Base-by-base conservation (phyloP, 2,797 vertebrate species). In the Nannoperca australis region DNA sequence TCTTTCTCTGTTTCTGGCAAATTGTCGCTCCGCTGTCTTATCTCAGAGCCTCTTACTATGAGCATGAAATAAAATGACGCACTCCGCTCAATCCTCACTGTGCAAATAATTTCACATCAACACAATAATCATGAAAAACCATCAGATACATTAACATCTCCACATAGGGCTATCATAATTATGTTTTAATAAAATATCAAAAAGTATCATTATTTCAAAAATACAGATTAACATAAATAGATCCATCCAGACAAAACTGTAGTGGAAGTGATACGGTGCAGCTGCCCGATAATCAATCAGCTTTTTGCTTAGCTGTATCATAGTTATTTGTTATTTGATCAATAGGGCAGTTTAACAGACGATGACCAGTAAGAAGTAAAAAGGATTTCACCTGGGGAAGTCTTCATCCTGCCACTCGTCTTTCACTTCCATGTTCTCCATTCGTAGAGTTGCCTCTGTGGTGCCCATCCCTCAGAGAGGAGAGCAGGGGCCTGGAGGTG, bases 381-480 rank as follows among this genome's bases (percentile, higher is more conserved):
- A 79, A 69, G 22, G 22, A 61, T 54, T 89, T 10, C 78, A 98
- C 98, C 97, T 97, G 86, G 98, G 97, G 64, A 98, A 97, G 74
- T 96, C 97, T 59, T 98, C 96, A 0, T 98, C 97, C 72, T 98
- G 97, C 97, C 97, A 98, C 72, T 99, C 97, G 0, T 98, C 97
- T 87, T 97, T 97, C 67, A 97, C 96, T 70, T 96, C 95, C 91
- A 61, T 97, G 3, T 96, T 96, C 55, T 98, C 97, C 97, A 98
- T 97, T 73, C 96, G 89, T 81, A 97, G 86, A 1, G 96, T 97
- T 49, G 97, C 96, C 88, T 98, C 97, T 0, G 96, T 97, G 72
- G 96, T 97, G 62, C 97, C 96, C 97, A 98, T 98, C 5, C 80
- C 81, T 90, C 75, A 68, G 60, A 42, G 81, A 82, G 5, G 80